Evolutionary conservation across 2,888 invertebrate species (phyloP).

Genomic region (Pachycephus smyrnensis): DNA sequence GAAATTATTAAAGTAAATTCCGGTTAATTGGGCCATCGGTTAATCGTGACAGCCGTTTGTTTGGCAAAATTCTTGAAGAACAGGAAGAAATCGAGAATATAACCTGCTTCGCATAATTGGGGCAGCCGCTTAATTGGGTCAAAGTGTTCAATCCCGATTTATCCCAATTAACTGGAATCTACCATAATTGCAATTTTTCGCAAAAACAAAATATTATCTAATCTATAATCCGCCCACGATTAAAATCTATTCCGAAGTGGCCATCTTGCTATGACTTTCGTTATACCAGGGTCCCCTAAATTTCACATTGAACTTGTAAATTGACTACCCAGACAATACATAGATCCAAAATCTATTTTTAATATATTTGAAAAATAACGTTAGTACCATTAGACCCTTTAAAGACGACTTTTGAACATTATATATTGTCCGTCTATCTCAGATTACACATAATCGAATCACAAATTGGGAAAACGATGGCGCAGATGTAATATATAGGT

Average conservation of each 20-base stretch:
- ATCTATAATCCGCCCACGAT: no score
- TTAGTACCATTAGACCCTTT: not conserved
- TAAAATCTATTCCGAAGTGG: not conserved
- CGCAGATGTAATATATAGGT: not conserved
- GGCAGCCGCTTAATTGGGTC: no score
- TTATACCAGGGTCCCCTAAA: not conserved
- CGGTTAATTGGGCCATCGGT: not conserved
- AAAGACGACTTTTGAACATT: not conserved
- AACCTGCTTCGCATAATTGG: no score
- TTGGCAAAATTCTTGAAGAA: no score
- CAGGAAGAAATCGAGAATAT: no score
- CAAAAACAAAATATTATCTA: no score
- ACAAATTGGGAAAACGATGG: not conserved
- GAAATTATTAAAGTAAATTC: not conserved
- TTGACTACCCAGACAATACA: not conserved
- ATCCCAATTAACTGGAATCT: no score
- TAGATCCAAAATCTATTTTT: not conserved
- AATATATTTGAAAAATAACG: not conserved
- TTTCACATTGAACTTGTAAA: not conserved
- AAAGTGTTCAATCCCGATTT: no score
- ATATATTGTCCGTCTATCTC: not conserved
- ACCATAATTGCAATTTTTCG: no score
- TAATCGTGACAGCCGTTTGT: no score
- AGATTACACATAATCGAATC: not conserved
- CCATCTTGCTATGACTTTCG: no score